Base-by-base conservation (phyloP, 2,888 invertebrate species). In the Uloborus plumipes region DNA sequence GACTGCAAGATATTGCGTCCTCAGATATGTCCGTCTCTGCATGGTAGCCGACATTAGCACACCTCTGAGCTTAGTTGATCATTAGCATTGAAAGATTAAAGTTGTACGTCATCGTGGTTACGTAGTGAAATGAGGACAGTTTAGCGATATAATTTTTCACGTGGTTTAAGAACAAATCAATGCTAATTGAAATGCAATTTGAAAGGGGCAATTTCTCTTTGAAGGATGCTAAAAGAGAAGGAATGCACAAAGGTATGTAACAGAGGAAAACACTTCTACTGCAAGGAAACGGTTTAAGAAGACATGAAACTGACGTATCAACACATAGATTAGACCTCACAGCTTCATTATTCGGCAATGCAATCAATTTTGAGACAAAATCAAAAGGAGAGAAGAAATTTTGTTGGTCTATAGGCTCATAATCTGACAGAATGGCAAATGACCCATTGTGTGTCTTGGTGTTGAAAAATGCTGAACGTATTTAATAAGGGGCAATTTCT, bases 351-450 rank as follows among this genome's bases (percentile, higher is more conserved):
- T 22, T 15, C 0, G 14, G 26, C 0, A 53, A 51, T 67, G 15
- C 15, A 13, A 53, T 67, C 22, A 1, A 53, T 22, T 67, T 53
- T 51, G 51, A 1, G 14, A 26, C 6, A 67, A 26, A 14, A 31
- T 67, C 22, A 26, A n/a, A 2, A 67, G n/a, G n/a, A 22, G 20
- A 22, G 26, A 53, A 67, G 55, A 26, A 53, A 67, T 15, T 22
- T 51, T 53, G 67, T 26, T 53, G 26, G n/a, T 4, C 11, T 51
- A 0, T 53, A 26, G 26, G 16, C 53, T 0, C 67, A 51, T 51
- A 67, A 53, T 26, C 31, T 53, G 53, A 67, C 53, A 16, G 67
- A 53, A 67, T 16, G 26, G 26, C 53, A 53, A 18, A 51, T 67
- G 22, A 51, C 67, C 16, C 11, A 20, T 13, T 26, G 2, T 53